These are phyloP conservation scores for Gymnocypris eckloni DNA, from an alignment of 2,797 vertebrate species.

Conservation along the genomic window DNA sequence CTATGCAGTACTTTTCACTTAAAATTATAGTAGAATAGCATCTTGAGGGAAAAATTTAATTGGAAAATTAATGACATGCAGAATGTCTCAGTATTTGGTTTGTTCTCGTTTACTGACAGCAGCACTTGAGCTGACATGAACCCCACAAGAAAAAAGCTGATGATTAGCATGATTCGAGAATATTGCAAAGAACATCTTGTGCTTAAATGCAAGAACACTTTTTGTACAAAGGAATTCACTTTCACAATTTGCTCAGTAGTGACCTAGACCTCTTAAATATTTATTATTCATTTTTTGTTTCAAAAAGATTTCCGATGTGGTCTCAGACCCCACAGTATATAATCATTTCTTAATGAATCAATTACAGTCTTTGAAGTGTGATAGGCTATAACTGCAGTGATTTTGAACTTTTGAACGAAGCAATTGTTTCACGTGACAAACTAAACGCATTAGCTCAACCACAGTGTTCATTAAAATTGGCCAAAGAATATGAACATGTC, in stretches of 20 bases:
- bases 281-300: neutral
- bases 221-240: slow-evolving; percentile 1
- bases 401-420: neutral
- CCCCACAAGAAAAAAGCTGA: slow-evolving; percentile 11
- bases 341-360: slow-evolving; percentile 2
- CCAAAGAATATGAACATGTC: neutral
- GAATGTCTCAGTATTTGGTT: slow-evolving; percentile 12
- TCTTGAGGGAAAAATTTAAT: slow-evolving; percentile 6
- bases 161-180: slow-evolving; percentile 17
- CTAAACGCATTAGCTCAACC: slow-evolving; percentile 14
- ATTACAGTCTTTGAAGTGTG: neutral
- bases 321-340: neutral
- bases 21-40: slow-evolving; percentile 1
- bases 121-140: slow-evolving; percentile 26
- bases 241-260: slow-evolving; percentile 5
- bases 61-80: slow-evolving; percentile 30
- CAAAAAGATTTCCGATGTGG: neutral
- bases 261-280: neutral
- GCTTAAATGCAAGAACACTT: slow-evolving; percentile 7
- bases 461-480: slow-evolving; percentile 13
- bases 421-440: neutral
- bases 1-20: neutral
- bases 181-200: slow-evolving; percentile 4
- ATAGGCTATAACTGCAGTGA: slow-evolving; percentile 1
- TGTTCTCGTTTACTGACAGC: slow-evolving; percentile 27